These are phyloP conservation scores for Turritopsis rubra DNA, from an alignment of 30 jellyfish, hydroid and myxozoan genomes.

Conservation along the genomic window DNA sequence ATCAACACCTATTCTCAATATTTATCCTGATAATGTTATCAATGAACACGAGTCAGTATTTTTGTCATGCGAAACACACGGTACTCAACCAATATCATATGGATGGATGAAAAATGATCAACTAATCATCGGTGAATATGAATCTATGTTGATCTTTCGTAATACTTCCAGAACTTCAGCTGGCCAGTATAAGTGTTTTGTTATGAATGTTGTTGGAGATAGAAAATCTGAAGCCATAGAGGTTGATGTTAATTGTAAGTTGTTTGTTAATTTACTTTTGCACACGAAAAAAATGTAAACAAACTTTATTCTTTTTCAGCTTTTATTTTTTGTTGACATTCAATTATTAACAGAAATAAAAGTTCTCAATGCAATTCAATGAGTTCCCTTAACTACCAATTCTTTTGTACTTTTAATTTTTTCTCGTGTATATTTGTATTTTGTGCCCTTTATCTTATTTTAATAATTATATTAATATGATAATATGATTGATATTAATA, in stretches of 20 bases:
- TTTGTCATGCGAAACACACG: not conserved
- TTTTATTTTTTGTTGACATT: not conserved
- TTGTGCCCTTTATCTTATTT: no score
- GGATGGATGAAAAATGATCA: conserved; percentile 7
- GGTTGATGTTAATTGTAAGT: not conserved
- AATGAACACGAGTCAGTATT: not conserved
- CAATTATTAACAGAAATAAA: no score
- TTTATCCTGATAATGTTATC: not conserved
- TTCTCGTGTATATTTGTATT: no score
- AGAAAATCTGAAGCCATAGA: not conserved
- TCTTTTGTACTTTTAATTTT: no score
- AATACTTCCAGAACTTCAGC: not conserved
- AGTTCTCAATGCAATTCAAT: no score
- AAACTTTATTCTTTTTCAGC: not conserved
- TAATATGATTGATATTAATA: no score
- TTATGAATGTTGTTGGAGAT: conserved; percentile 14
- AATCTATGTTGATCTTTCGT: not conserved
- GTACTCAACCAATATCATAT: not conserved
- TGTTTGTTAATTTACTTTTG: not conserved
- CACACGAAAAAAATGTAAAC: no score
- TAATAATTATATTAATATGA: no score
- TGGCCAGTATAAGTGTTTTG: conserved; percentile 22
- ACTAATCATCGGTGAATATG: not conserved
- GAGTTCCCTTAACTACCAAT: no score
- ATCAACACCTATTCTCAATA: not conserved